Conservation (phyloP, 2,888 invertebrate genomes). For the Augochlorella aurata region DNA sequence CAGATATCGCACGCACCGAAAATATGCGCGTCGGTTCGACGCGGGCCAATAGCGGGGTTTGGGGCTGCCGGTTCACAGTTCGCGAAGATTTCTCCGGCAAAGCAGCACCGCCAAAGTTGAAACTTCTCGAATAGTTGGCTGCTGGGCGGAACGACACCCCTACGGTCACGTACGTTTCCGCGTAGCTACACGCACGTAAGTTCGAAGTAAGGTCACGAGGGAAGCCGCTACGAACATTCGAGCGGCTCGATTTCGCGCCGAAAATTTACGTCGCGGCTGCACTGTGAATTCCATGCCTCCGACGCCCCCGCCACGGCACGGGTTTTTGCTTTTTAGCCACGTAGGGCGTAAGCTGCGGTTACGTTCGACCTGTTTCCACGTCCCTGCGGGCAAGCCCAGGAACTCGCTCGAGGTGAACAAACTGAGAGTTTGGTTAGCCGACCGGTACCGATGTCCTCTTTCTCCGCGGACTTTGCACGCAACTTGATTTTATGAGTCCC, state of each 20-base stretch:
- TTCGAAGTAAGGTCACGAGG: constrained; percentile 48
- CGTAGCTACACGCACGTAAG: constrained; percentile 50
- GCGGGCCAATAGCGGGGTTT: neutral
- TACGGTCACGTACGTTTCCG: constrained; percentile 49
- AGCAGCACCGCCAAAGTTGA: constrained; percentile 12
- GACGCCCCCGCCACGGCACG: constrained; percentile 4
- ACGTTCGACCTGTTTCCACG: constrained; percentile 56
- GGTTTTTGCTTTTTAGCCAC: constrained; percentile 66
- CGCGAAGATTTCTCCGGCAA: constrained; percentile 28
- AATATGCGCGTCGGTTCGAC: constrained; percentile 21
- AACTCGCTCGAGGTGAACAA: constrained; percentile 20
- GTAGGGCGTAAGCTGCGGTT: constrained; percentile 65
- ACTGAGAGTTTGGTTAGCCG: constrained; percentile 61
- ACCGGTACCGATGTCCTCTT: constrained; percentile 40
- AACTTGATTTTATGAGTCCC: constrained; percentile 61
- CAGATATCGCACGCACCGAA: constrained; percentile 19
- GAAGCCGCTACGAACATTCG: constrained; percentile 37
- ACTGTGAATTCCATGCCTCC: constrained; percentile 62
- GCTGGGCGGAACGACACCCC: constrained; percentile 18
- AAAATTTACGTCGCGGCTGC: constrained; percentile 70
- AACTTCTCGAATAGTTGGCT: constrained; percentile 45
- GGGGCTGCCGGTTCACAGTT: constrained; percentile 8
- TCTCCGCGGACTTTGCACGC: constrained; percentile 50
- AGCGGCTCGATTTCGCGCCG: constrained; percentile 58
- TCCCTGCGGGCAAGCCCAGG: constrained; percentile 44